Conservation (phyloP, 2,888 invertebrate genomes). For the Ferrisia virgata region DNA sequence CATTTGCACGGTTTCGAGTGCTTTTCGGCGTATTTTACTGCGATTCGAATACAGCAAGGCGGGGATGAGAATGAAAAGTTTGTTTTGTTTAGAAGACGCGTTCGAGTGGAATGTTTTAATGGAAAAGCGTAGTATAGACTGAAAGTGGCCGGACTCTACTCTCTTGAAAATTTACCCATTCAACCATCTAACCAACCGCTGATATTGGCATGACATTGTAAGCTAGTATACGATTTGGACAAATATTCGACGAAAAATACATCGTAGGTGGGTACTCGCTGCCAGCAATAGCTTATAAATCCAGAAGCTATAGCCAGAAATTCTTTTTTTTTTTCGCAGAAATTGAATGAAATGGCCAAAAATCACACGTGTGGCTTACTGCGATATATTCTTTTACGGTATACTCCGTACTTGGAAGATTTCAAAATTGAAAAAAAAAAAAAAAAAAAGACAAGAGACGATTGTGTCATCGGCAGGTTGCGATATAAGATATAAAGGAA, state of each 20-base stretch:
- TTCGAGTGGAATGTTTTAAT: neutral
- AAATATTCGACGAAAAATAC: neutral
- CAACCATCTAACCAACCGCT: neutral
- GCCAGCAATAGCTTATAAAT: neutral
- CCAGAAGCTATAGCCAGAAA: neutral
- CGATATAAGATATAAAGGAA: neutral
- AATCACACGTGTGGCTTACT: too few relatives aligned
- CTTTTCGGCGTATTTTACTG: neutral
- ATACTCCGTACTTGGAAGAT: too few relatives aligned
- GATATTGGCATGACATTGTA: neutral
- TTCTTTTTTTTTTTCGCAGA: neutral
- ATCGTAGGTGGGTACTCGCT: neutral
- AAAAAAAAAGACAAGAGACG: neutral
- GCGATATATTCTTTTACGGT: neutral
- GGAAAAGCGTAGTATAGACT: neutral
- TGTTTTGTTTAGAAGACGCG: neutral
- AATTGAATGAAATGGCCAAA: too few relatives aligned
- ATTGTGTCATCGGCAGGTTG: conserved; percentile 14
- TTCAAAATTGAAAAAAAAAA: too few relatives aligned
- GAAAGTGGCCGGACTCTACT: neutral
- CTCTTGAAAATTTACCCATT: neutral
- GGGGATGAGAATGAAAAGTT: neutral
- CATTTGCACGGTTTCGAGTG: neutral
- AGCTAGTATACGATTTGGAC: neutral
- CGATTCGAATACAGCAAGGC: neutral